Conservation (phyloP, 2,888 invertebrate species). For the Bellardia bayeri region DNA sequence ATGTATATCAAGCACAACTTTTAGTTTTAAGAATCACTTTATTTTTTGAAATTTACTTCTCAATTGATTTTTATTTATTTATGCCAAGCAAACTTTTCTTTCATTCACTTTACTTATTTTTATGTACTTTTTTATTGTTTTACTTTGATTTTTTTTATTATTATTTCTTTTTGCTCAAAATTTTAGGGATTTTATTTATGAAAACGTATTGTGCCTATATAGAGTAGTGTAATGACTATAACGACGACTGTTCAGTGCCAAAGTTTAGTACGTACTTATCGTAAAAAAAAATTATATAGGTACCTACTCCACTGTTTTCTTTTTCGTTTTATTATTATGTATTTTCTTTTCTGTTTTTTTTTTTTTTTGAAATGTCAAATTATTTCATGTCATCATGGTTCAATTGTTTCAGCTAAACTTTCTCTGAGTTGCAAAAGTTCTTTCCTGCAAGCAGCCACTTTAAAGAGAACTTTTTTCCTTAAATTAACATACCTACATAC, state of each 20-base stretch:
- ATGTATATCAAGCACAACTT: background rate
- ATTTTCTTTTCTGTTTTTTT: slow-evolving; percentile 2
- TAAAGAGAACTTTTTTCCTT: slow-evolving; percentile 27
- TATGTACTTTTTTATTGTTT: slow-evolving; percentile 38
- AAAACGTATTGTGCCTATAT: slow-evolving; percentile 36
- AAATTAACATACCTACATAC: background rate
- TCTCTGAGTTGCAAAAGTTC: slow-evolving; percentile 52
- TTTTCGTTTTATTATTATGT: slow-evolving; percentile 18
- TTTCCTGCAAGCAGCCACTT: background rate
- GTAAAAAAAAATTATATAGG: slow-evolving; percentile 15
- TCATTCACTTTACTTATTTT: slow-evolving; percentile 13
- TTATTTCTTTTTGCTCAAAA: slow-evolving; percentile 27
- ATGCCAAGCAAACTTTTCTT: slow-evolving; percentile 17
- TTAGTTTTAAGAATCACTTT: background rate
- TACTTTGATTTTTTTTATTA: slow-evolving; percentile 39
- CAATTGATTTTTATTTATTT: slow-evolving; percentile 4
- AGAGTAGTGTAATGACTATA: slow-evolving; percentile 39
- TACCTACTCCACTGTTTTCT: background rate
- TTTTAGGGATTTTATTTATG: slow-evolving; percentile 36
- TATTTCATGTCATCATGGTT: slow-evolving; percentile 42
- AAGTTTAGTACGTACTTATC: slow-evolving; percentile 63
- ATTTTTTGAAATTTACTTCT: background rate
- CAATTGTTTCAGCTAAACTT: slow-evolving; percentile 42
- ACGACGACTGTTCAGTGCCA: slow-evolving; percentile 65
- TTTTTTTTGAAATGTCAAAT: slow-evolving; percentile 41